Base-by-base conservation (phyloP, 2,888 invertebrate genomes). In the Trilocha varians region DNA sequence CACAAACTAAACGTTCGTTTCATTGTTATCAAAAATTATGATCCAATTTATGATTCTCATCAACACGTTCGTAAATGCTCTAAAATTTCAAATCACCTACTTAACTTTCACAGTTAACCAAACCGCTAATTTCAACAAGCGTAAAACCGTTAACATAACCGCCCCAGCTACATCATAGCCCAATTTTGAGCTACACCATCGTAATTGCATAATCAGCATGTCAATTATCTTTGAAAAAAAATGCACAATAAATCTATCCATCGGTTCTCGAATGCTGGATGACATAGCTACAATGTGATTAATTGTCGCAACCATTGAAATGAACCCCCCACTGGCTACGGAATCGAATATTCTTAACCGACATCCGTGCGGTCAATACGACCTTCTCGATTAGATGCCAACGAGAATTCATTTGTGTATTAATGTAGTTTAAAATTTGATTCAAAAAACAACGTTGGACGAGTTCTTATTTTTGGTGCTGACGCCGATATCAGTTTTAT, bases 261-360 rank as follows among this genome's bases (percentile, higher is more conserved):
- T 72, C 64, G 69, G 63, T 58, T 68, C 65, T 70, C 59, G 68
- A 70, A 54, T 63, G 69, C 70, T 65, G 73, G 78, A 85, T 85
- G 85, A 85, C 85, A 85, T 66, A 73, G 84, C 85, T 75, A 59
- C 77, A 79, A 78, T 73, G 66, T 85, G 85, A 85, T 85, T 84
- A 83, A 85, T 85, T 72, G 83, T 82, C 69, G 72, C 72, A 65
- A 65, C 79, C 78, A 82, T 83, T 82, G 83, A 78, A 77, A 67
- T 61, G 69, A 71, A 70, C 66, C 85, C 80, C 85, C 85, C 83
- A 84, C 85, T 78, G 85, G 66, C 69, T 47, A 70, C 74, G 78
- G 77, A 85, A 85, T 85, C 80, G 82, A 83, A 84, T 83, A 82
- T 77, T 75, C 71, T 71, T 34, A 62, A 55, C 58, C 60, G 59